Conservation (phyloP, 2,113 vertebrate genomes). For the Crypturellus undulatus region DNA sequence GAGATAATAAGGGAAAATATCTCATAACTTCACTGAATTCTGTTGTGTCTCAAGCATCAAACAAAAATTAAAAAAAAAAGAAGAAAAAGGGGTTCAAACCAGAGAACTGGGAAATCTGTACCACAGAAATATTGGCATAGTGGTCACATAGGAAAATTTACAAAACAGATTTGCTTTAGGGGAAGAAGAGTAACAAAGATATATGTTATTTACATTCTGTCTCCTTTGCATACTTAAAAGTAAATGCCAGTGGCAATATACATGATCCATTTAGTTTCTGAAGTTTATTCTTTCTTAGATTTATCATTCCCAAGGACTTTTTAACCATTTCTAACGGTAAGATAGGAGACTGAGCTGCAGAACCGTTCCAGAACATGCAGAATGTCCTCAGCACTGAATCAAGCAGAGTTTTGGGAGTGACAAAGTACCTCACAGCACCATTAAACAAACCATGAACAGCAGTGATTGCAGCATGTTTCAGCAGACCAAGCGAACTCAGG, state of each 20-base stretch:
- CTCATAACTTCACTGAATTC: neutral
- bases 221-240: conserved; percentile 59
- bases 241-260: conserved; percentile 53
- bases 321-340: neutral
- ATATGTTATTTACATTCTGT: conserved; percentile 10
- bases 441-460: neutral
- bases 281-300: neutral
- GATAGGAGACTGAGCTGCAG: fast-evolving
- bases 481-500: neutral
- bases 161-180: conserved; percentile 20
- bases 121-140: neutral
- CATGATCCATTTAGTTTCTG: conserved; percentile 27
- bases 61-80: neutral
- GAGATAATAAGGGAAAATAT: neutral
- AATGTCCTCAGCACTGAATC: neutral
- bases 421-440: neutral
- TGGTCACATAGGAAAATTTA: neutral
- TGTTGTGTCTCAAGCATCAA: neutral
- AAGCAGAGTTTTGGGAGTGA: neutral
- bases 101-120: neutral
- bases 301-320: conserved; percentile 5
- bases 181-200: conserved; percentile 13
- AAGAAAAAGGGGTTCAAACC: neutral
- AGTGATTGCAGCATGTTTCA: neutral
- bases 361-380: neutral